These are phyloP conservation scores for Chloropsis cyanopogon DNA, from an alignment of 2,113 vertebrate species.

Conservation along the genomic window DNA sequence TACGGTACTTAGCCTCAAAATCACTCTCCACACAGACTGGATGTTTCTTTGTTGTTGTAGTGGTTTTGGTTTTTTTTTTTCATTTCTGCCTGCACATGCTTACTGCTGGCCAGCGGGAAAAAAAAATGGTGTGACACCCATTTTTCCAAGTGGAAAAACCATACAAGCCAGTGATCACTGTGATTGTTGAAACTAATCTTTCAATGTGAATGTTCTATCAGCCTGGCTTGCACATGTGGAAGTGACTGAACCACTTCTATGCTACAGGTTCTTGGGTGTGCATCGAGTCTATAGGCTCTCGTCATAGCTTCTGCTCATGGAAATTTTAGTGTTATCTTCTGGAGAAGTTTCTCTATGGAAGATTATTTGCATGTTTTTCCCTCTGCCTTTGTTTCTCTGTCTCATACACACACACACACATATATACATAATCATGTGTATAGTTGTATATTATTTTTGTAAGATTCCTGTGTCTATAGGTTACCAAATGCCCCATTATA, in stretches of 20 bases:
- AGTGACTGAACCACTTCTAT: not conserved
- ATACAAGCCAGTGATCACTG: not conserved
- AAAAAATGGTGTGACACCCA: not conserved
- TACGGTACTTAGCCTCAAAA: not conserved
- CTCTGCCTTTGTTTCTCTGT: not conserved
- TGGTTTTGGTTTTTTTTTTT: not conserved
- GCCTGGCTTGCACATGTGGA: not conserved
- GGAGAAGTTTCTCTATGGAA: not conserved
- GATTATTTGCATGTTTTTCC: not conserved
- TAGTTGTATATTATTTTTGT: not conserved
- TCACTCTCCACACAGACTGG: not conserved
- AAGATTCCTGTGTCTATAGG: not conserved
- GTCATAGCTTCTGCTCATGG: not conserved
- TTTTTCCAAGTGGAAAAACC: not conserved
- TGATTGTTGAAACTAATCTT: not conserved
- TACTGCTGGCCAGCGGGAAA: not conserved
- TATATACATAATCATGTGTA: not conserved
- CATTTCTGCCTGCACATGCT: not conserved
- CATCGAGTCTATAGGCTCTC: not conserved
- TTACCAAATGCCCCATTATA: not conserved
- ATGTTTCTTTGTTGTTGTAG: not conserved
- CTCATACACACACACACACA: not conserved
- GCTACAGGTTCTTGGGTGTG: not conserved
- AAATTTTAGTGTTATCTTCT: not conserved
- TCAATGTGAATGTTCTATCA: not conserved